These are phyloP conservation scores for Ciconia stormi DNA, from an alignment of 2,113 vertebrate genomes.

Conservation along the genomic window DNA sequence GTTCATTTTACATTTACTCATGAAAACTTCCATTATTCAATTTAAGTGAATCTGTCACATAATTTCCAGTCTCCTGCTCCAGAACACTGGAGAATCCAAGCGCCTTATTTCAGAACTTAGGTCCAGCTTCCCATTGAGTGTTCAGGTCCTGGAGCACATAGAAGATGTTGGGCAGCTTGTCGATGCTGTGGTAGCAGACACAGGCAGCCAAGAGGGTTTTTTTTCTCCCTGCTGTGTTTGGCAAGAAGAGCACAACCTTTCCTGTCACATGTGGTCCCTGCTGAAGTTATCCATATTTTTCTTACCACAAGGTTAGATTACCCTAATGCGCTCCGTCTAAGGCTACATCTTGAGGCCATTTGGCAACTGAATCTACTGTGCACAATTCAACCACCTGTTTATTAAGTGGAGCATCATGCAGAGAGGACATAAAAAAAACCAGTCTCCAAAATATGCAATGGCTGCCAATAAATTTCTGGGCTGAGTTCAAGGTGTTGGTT, in stretches of 20 bases:
- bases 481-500: slow-evolving; percentile 58
- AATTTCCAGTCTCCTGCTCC: slow-evolving; percentile 45
- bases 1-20: slow-evolving; percentile 35
- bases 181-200: slow-evolving; percentile 17
- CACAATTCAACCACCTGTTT: slow-evolving; percentile 66
- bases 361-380: slow-evolving; percentile 47
- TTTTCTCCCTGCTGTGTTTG: slow-evolving; percentile 49
- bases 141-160: neutral
- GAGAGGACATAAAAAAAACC: slow-evolving; percentile 47
- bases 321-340: slow-evolving; percentile 60
- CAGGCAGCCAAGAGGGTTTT: neutral
- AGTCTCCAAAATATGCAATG: slow-evolving; percentile 30
- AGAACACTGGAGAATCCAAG: slow-evolving; percentile 17
- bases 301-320: slow-evolving; percentile 61
- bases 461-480: slow-evolving; percentile 62
- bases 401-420: slow-evolving; percentile 70
- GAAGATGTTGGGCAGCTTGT: neutral
- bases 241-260: slow-evolving; percentile 57
- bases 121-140: neutral
- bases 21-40: slow-evolving; percentile 54
- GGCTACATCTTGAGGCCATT: slow-evolving; percentile 70
- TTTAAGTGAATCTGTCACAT: slow-evolving; percentile 51
- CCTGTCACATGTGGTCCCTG: slow-evolving; percentile 54
- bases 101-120: neutral
- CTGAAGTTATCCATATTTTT: slow-evolving; percentile 65